Base-by-base conservation (phyloP, 23 tunicate species). In the Styela clava region DNA sequence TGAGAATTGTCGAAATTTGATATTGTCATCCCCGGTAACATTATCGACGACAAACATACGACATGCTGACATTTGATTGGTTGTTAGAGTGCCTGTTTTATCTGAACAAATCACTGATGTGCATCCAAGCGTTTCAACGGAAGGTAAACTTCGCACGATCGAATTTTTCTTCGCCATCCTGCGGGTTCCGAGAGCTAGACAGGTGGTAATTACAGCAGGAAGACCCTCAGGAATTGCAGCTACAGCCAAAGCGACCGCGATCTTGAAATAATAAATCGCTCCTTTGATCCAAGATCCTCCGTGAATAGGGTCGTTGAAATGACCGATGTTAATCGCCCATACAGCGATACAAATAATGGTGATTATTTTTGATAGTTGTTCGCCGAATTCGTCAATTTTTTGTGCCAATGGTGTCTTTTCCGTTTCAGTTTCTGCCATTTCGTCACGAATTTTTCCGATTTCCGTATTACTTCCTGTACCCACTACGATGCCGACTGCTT, bases 141-240 rank as follows among this genome's bases (percentile, higher is more conserved):
- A 96, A 3, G 99, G 99, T 21, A 96, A 89, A 29, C 90, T 87
- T 24, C 99, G 81, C 3, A 96, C 99, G 79, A 96, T 96, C 31
- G 99, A 87, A 88, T 96, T 96, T 83, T 96, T 96, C 73, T 91
- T 96, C 31, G 99, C 99, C 99, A 96, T 96, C 84, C 99, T 73
- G 19, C 97, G 84, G 22, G 99, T 96, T 24, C 99, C 99, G 29
- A 96, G 97, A 0, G 99, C 99, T 62, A 96, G 72, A 70, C 99
- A 96, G 22, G 99, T 96, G 3, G 99, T 96, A 83, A 96, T 96
- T 32, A 96, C 99, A 2, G 99, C 97, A 2, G 99, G 99, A 22
- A 96, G 86, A 28, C 99, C 99, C 82, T 96, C 99, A n/a, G 99
- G 99, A 52, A 96, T 96, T 31, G 99, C 99, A 16, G 99, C 99